A percentile compares a stretch with the other conserved stretches of the same genome.
Conservation (phyloP, 2,888 invertebrate genomes). For the Metacarcinus magister region DNA sequence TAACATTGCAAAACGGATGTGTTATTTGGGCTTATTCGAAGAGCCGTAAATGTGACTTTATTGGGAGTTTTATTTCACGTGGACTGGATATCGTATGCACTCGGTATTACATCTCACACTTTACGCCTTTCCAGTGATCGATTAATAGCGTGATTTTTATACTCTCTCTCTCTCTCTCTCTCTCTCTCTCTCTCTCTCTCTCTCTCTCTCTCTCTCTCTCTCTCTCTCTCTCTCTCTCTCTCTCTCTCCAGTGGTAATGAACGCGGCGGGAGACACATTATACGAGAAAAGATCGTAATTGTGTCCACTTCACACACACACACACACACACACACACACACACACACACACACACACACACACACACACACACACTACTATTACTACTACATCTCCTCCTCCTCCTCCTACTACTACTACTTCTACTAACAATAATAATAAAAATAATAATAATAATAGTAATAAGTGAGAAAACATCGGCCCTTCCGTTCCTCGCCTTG, state of each 20-base stretch:
- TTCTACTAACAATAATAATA: neutral
- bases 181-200: slow-evolving; percentile 50
- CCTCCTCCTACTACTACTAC: neutral
- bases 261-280: neutral
- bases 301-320: neutral
- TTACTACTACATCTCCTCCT: neutral
- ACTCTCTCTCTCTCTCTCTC: slow-evolving; percentile 48
- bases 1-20: neutral
- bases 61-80: slow-evolving; percentile 2
- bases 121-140: neutral
- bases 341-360: neutral
- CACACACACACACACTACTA: neutral
- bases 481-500: neutral
- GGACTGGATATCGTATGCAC: neutral
- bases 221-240: slow-evolving; percentile 13
- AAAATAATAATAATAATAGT: neutral
- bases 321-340: neutral
- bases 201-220: slow-evolving; percentile 32
- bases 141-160: neutral
- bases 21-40: neutral
- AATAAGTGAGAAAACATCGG: neutral
- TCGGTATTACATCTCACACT: neutral
- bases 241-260: neutral
- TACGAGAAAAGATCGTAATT: neutral
- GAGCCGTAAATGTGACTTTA: neutral